Evolutionary conservation across 2,888 invertebrate species (phyloP).

Genomic region (Megalurothrips usitatus): DNA sequence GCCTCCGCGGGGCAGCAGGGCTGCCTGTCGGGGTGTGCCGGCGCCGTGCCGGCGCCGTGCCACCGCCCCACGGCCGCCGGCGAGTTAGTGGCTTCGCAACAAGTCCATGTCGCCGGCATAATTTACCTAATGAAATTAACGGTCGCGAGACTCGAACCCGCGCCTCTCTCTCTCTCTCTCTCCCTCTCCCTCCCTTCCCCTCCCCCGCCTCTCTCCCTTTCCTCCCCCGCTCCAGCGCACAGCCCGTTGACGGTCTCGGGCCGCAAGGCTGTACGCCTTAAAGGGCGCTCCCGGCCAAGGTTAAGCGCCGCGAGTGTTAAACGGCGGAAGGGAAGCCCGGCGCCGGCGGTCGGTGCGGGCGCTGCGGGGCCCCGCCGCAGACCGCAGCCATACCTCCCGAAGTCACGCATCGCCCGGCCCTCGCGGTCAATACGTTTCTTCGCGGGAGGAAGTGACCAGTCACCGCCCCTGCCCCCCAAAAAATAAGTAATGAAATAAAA

Average conservation of each 20-base stretch:
- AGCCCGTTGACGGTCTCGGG: not conserved
- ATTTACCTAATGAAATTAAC: conserved; percentile 6
- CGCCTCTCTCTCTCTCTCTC: not conserved
- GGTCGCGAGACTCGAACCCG: not conserved
- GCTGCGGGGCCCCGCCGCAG: no score
- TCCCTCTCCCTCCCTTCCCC: not conserved
- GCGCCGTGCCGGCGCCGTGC: not conserved
- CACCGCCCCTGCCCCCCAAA: not conserved
- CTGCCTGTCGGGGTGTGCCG: no score
- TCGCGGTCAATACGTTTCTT: not conserved
- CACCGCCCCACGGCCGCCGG: not conserved
- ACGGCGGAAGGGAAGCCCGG: not conserved
- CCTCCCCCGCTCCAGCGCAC: not conserved
- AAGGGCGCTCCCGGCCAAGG: not conserved
- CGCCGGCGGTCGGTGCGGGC: no score
- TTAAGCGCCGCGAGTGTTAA: not conserved
- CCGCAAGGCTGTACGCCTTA: no score
- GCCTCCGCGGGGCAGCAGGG: no score
- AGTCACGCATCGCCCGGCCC: not conserved
- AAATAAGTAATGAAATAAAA: no score
- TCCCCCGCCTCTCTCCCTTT: not conserved
- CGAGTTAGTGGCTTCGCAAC: not conserved
- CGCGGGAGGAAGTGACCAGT: not conserved
- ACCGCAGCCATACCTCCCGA: not conserved
- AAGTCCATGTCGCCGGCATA: conserved; percentile 11